Evolutionary conservation across 1,140 invertebrate genomes (phyloP).

Genomic region (Monomorium pharaonis): DNA sequence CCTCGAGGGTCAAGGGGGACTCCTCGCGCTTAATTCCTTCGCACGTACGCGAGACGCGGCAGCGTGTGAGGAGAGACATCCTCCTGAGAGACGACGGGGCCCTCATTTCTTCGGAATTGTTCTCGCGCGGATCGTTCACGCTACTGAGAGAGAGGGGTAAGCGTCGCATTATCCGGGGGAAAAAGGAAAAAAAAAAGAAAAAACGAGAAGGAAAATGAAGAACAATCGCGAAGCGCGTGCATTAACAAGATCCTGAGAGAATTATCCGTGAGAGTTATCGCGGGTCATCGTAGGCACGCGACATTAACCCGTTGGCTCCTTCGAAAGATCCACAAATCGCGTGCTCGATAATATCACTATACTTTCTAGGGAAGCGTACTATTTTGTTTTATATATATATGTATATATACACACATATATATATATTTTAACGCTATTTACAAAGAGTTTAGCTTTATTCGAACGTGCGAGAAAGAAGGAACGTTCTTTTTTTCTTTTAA

Average conservation of each 20-base stretch:
- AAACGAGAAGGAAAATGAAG: too few species aligned
- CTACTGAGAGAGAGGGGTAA: background rate
- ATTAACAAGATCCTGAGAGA: constrained; percentile 33
- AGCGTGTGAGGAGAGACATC: background rate
- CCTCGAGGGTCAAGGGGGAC: too few species aligned
- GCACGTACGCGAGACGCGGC: background rate
- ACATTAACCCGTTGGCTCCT: constrained; percentile 43
- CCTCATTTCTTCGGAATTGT: background rate
- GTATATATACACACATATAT: too few species aligned
- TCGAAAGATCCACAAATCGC: background rate
- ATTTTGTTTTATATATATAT: constrained; percentile 25
- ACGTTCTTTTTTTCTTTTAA: constrained; percentile 14
- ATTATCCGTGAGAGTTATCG: constrained; percentile 16
- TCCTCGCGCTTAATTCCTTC: too few species aligned
- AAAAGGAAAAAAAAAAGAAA: background rate
- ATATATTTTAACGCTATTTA: constrained; percentile 47
- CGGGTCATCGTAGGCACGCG: background rate
- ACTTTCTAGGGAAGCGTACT: constrained; percentile 39
- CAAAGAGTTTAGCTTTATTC: constrained; percentile 14
- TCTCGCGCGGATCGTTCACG: background rate
- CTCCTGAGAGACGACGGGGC: too few species aligned
- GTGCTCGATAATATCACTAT: constrained; percentile 30
- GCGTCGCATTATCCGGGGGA: background rate
- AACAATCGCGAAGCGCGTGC: constrained; percentile 34
- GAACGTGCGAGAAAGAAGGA: constrained; percentile 36